Conservation (phyloP, 1,140 invertebrate genomes). For the Drosophila sechellia region DNA sequence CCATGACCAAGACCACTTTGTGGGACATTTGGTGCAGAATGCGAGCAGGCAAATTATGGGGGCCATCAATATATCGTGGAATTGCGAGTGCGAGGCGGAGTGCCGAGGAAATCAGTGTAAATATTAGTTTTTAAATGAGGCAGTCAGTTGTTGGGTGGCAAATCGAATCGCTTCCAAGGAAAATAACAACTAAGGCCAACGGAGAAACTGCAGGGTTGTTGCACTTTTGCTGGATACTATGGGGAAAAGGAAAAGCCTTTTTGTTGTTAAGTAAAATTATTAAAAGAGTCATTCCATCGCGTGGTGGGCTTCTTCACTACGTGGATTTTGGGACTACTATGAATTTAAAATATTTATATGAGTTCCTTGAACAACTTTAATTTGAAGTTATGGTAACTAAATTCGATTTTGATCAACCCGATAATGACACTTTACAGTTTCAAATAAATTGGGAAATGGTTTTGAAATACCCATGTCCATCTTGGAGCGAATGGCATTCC, state of each 20-base stretch:
- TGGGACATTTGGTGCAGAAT: slow-evolving; percentile 70
- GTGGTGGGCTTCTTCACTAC: too few relatives aligned
- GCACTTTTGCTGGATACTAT: neutral
- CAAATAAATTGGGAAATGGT: neutral
- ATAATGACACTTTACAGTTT: neutral
- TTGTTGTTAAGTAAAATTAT: neutral
- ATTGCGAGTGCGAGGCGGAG: slow-evolving; percentile 1
- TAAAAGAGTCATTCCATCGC: too few relatives aligned
- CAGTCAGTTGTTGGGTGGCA: slow-evolving; percentile 45
- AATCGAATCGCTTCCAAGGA: neutral
- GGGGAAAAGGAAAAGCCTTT: neutral
- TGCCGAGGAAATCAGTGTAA: slow-evolving; percentile 56
- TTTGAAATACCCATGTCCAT: neutral
- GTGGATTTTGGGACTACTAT: too few relatives aligned
- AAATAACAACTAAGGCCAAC: neutral
- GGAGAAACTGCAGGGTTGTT: slow-evolving; percentile 3
- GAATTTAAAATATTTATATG: too few relatives aligned
- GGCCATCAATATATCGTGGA: slow-evolving; percentile 49
- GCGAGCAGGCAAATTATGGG: slow-evolving; percentile 77
- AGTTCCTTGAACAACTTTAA: too few relatives aligned
- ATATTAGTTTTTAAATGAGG: slow-evolving; percentile 59
- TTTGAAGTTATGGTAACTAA: too few relatives aligned
- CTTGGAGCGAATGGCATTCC: slow-evolving; percentile 3
- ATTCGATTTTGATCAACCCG: neutral
- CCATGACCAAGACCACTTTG: slow-evolving; percentile 62